Evolutionary conservation across 2,888 invertebrate species (phyloP), one percentile per base, ranked within the genome.

Genomic region (Pteria penguin): DNA sequence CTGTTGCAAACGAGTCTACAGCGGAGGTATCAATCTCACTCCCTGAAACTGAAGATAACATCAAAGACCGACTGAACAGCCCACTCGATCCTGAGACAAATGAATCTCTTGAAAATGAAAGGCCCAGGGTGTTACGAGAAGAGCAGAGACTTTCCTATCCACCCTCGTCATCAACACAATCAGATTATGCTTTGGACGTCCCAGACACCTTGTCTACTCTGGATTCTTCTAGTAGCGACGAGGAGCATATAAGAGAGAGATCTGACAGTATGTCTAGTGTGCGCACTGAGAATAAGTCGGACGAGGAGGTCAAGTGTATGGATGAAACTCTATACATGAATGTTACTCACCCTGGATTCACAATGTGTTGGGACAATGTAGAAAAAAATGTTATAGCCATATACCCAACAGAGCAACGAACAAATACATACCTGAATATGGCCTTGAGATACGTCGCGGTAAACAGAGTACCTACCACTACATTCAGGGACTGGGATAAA

Each of bases 301-400:
- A 45, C n/a, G 58, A 58, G 18, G 58, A 45, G 11, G 26, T 5
- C 32, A 22, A 22, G 11, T 4, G 4, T 14, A 1, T 31, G 5
- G 45, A 36, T 14, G 14, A 5, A 14, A 11, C 45, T 14, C 5
- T 36, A 5, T 5, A 36, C 14, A 5, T 11, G 5, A 36, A 11
- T 36, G 14, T 5, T 36, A 18, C 33, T 3, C 67, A 76, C 29
- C 66, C 61, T 4, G 71, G 74, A 11, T 76, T 79, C 24, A 76
- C 79, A n/a, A 27, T 72, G 32, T 80, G 75, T 11, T 80, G 77
- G 80, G 80, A 80, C 11, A 76, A 80, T 26, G 80, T 78, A 18
- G 75, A 75, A 1, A 72, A 71, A 63, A 77, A 78, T 29, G 70
- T 75, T 24, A n/a, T 33, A 29, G 61, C 75, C 14, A 24, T 63